phyloP scores from a whole-genome alignment of 2,797 vertebrate species.

The Squalus acanthias region DNA sequence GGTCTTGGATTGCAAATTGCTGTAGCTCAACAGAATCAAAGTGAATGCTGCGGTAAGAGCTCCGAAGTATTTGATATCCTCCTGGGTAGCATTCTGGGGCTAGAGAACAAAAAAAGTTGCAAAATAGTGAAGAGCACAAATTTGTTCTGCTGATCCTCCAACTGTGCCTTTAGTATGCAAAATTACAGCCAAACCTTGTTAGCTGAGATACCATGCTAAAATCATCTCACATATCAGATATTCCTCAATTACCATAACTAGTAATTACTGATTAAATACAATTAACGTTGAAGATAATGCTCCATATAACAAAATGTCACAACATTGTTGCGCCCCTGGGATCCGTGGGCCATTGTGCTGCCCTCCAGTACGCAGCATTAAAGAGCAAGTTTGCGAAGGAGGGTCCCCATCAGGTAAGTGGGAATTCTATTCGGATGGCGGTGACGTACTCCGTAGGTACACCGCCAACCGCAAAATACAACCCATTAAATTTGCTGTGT shows the following conservation, averaged over 20 bases:
- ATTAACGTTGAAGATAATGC: too few relatives aligned
- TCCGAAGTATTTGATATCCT: conserved; percentile 55
- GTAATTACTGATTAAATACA: background rate
- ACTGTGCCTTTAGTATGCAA: background rate
- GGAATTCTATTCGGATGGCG: too few relatives aligned
- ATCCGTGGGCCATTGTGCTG: too few relatives aligned
- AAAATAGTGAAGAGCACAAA: background rate
- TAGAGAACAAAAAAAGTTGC: conserved; percentile 40
- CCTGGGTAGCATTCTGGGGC: conserved; percentile 65
- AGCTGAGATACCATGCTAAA: background rate
- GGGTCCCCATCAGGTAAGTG: too few relatives aligned
- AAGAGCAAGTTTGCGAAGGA: too few relatives aligned
- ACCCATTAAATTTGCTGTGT: too few relatives aligned
- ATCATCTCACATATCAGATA: background rate
- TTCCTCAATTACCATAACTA: background rate
- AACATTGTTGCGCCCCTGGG: background rate
- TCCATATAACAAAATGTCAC: background rate
- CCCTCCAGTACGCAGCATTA: too few relatives aligned
- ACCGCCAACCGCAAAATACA: too few relatives aligned
- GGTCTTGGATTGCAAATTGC: conserved; percentile 57
- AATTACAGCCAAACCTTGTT: background rate
- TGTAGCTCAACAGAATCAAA: conserved; percentile 74
- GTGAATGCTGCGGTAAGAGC: conserved; percentile 57
- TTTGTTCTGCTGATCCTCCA: background rate
- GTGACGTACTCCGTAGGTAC: too few relatives aligned